A percentile compares a stretch with the other conserved stretches of the same genome.
Evolutionary conservation across 2,888 invertebrate genomes (phyloP).

Genomic region (Enoplolaimus lenunculus): DNA sequence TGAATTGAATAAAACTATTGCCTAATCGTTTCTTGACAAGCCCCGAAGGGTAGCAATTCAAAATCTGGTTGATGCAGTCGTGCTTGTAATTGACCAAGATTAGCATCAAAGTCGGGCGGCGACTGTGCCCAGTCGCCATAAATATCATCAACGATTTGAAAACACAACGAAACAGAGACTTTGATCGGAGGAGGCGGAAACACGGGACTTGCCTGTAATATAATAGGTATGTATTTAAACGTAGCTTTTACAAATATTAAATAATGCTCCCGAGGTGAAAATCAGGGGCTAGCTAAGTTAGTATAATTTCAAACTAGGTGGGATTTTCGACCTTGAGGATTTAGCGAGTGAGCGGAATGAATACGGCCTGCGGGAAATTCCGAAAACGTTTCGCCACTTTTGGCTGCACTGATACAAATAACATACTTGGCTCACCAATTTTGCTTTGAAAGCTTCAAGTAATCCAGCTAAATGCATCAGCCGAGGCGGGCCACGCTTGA

Average conservation of each 20-base stretch:
- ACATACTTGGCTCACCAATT: constrained; percentile 50
- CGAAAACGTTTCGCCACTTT: too few relatives aligned
- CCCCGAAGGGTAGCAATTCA: constrained; percentile 62
- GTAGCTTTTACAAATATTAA: too few relatives aligned
- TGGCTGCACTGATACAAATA: too few relatives aligned
- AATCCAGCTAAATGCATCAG: constrained; percentile 63
- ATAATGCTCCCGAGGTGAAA: too few relatives aligned
- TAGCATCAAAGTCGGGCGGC: constrained; percentile 27
- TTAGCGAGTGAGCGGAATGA: too few relatives aligned
- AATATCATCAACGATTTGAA: constrained; percentile 47
- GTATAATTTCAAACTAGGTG: too few relatives aligned
- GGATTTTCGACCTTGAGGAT: too few relatives aligned
- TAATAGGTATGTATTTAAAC: constrained; percentile 17
- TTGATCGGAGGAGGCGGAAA: constrained; percentile 49
- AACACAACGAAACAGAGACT: constrained; percentile 62
- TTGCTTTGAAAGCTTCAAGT: constrained; percentile 72
- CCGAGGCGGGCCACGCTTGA: constrained; percentile 62
- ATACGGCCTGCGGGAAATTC: too few relatives aligned
- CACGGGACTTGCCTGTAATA: constrained; percentile 42
- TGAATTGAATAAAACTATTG: too few relatives aligned
- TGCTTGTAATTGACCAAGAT: background rate
- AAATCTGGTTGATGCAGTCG: too few relatives aligned
- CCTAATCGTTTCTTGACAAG: constrained; percentile 60
- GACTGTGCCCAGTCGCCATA: constrained; percentile 41
- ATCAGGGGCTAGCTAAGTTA: too few relatives aligned